Evolutionary conservation across 2,113 vertebrate species (phyloP), one percentile per base, ranked within the genome.

Genomic region (Mastomys natalensis): DNA sequence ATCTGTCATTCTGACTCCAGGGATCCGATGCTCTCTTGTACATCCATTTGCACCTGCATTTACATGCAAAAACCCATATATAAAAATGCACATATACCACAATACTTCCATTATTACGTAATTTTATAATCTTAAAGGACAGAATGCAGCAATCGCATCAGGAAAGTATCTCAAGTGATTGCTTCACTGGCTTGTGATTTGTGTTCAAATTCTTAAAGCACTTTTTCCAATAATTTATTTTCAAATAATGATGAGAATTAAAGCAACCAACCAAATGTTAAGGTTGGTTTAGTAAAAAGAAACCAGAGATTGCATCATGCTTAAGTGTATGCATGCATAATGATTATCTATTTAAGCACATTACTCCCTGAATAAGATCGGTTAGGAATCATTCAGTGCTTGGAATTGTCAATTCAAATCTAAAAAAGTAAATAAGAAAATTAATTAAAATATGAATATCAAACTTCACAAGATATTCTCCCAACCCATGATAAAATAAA

Each of bases 251-350:
- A 37, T 55, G 62, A 95, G 7, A 89, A 84, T 34, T 72, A 92
- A 96, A 84, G 85, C 53, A 94, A 29, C 73, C 11, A 87, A 86
- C 9, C 62, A 89, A 92, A 37, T 13, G 48, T 40, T 60, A 92
- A 76, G 7, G 43, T 78, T 40, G 16, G 16, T 66, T 26, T 26
- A 80, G 16, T 72, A 5, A 81, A 82, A 84, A 34, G 3, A 82
- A 90, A 16, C 34, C 6, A 48, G 24, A 53, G 1, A 19, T 74
- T 94, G 87, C 26, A 29, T 89, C 43, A 78, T 86, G 4, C 91
- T 51, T 72, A 26, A 77, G 48, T 87, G 24, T 60, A 45, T 55
- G 82, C 29, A 51, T 53, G 3, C 15, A 87, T n/a, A 88, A 34
- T 22, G 81, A 87, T 73, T 90, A 89, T 93, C 62, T 40, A 31